A percentile compares a stretch with the other conserved stretches of the same genome.
Conservation (phyloP, 1,140 invertebrate genomes). For the Nasonia longicornis region DNA sequence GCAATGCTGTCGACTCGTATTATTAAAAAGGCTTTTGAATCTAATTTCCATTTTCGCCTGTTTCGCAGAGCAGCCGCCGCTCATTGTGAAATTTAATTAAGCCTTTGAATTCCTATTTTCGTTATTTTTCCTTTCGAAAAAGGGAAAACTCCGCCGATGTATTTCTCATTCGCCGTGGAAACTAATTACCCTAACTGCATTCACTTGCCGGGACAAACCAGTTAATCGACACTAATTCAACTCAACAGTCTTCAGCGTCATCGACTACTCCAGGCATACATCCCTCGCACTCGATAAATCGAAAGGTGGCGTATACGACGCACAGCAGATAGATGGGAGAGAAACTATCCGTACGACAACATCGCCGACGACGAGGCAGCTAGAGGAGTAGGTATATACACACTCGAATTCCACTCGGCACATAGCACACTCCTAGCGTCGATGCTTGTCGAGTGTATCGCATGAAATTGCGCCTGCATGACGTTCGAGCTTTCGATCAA, state of each 20-base stretch:
- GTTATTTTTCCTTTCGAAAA: neutral
- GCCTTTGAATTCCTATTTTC: neutral
- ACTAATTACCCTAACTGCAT: too few species aligned
- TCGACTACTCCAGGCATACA: neutral
- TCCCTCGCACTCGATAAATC: neutral
- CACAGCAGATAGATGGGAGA: neutral
- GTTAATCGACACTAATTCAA: neutral
- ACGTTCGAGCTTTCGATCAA: neutral
- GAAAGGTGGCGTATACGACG: neutral
- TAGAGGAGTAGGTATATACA: neutral
- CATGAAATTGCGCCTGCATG: neutral
- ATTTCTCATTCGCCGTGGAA: too few species aligned
- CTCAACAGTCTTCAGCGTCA: neutral
- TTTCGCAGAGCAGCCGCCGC: neutral
- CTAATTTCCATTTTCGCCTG: neutral
- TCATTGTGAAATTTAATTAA: neutral
- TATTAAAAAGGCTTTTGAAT: neutral
- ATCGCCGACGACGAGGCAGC: neutral
- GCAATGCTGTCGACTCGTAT: neutral
- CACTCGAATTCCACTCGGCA: conserved; percentile 6
- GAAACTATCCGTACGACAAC: neutral
- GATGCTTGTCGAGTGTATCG: neutral
- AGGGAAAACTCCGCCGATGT: neutral
- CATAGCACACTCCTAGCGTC: neutral
- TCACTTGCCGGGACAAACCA: neutral